Evolutionary conservation across 1,140 invertebrate species (phyloP), one percentile per base, ranked within the genome.

Genomic region (Dendroctonus ponderosae): DNA sequence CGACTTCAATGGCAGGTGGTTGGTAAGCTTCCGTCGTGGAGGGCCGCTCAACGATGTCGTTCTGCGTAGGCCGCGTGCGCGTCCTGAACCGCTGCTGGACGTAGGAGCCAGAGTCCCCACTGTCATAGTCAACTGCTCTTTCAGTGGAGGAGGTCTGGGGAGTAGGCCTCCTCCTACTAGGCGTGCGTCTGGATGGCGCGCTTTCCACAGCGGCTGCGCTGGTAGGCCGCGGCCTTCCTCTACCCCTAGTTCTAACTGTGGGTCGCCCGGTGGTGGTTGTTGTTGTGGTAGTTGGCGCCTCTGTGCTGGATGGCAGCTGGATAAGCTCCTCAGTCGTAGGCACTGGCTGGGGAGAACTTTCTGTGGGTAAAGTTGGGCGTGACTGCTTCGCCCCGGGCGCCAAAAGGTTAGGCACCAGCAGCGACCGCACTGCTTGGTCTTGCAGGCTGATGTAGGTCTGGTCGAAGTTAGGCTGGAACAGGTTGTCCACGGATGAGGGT

Each of bases 381-480:
- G 26, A 26, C 26, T 26, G 26, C 26, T 26, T 58, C 11, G 62
- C 70, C 48, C 71, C 68, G 5, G 74, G 75, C 38, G 67, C 69
- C 46, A 75, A 66, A 8, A 72, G 49, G 42, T 72, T 71, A 6
- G 77, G 75, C 9, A 69, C 63, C 46, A 78, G 50, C 41, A 78
- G 59, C 41, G 76, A 70, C 56, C 75, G 60, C 37, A 78, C 69
- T 40, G 74, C 68, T 72, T 74, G 76, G 53, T 87, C 85, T 66
- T 86, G 76, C 14, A 87, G 75, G 8, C 85, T 83, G 71, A 67
- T 52, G 46, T 67, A 67, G 11, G 65, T 61, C 46, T 67, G 57
- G 48, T 67, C 65, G 38, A 67, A 67, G 37, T 54, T 67, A 6
- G 65, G 58, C 15, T 67, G 57, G 37, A 46, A 61, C 9, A 67